Evolutionary conservation across 2,113 vertebrate species (phyloP).

Genomic region (Protomyctophum bolini): DNA sequence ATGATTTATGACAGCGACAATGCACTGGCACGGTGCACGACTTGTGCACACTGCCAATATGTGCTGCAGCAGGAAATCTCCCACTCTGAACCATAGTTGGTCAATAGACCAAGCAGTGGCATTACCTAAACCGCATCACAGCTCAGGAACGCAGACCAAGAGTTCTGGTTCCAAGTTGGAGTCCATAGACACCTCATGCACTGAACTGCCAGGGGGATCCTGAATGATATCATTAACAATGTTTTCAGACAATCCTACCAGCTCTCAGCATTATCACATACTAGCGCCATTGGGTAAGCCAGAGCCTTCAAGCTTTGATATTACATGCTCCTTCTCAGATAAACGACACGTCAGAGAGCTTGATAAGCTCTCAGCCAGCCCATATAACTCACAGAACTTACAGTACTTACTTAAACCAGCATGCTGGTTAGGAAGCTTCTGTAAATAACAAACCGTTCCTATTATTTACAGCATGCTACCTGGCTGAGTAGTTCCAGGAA

Average conservation of each 20-base stretch:
- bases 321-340: slow-evolving; percentile 3
- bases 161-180: neutral
- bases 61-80: neutral
- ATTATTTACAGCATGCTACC: neutral
- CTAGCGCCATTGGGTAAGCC: neutral
- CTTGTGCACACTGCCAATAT: slow-evolving; percentile 2
- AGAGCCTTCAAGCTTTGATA: neutral
- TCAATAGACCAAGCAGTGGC: slow-evolving; percentile 11
- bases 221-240: neutral
- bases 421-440: neutral
- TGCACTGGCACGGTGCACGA: neutral
- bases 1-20: neutral
- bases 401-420: neutral
- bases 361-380: neutral
- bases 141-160: neutral
- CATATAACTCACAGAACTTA: neutral
- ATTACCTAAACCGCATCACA: slow-evolving; percentile 19
- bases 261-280: neutral
- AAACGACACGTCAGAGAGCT: neutral
- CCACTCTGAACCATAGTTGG: slow-evolving; percentile 13
- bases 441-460: neutral
- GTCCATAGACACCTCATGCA: neutral
- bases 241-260: neutral
- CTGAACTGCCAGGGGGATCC: neutral
- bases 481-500: neutral